Base-by-base conservation (phyloP, 2,113 vertebrate genomes). In the Dermatemys mawii region DNA sequence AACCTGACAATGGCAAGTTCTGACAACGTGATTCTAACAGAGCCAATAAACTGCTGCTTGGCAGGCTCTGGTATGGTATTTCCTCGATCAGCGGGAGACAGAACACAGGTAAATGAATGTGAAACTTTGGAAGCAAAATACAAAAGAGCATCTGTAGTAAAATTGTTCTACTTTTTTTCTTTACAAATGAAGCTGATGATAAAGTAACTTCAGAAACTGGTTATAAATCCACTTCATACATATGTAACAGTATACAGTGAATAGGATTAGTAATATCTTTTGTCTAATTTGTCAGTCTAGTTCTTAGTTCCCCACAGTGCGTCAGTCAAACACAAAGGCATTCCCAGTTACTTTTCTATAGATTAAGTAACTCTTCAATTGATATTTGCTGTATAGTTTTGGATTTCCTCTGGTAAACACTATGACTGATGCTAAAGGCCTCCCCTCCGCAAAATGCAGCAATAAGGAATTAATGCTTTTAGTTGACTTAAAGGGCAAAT, bases 201-300 rank as follows among this genome's bases (percentile, higher is more conserved):
- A 95, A 97, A 94, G 92, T 97, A 96, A 98, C 94, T 96, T 97
- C 97, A 95, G 90, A 83, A 97, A 86, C 94, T 96, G 85, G 91
- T 95, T 96, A 93, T 95, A 97, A 96, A 96, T 94, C 81, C 83
- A 91, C 93, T 96, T 98, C 93, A 96, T 97, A 78, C 92, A 93
- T 95, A 96, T 98, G 98, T 97, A 94, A 94, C 63, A 90, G 93
- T 94, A 90, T 94, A 97, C 91, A 96, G 92, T 96, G 94, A 97
- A 93, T 94, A 96, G 87, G 93, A 95, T 97, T 97, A 97, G 94
- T 90, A 97, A 97, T 88, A 94, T 93, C 83, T 96, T 98, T 97
- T 96, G 93, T 98, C 81, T 97, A 89, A 93, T 90, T 94, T 98
- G 96, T 97, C 96, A 97, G 46, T 94, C 94, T 53, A 88, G 76